Base-by-base conservation (phyloP, 92 coral and sea anemone species). In the Metridium senile region DNA sequence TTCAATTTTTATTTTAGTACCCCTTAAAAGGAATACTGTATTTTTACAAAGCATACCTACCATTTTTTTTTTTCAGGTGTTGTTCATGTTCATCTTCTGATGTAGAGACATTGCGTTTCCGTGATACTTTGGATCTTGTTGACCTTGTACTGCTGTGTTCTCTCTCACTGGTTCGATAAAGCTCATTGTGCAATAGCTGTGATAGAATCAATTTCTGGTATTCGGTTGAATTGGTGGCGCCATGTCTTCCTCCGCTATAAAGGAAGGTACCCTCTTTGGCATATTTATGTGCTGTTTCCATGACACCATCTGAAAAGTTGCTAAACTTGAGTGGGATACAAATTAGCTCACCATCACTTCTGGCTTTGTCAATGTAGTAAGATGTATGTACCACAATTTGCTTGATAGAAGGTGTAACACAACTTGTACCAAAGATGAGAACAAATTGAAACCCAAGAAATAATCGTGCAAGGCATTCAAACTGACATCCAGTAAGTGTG, bases 191-290 rank as follows among this genome's bases (percentile, higher is more conserved):
- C 9, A 54, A 54, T 6, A 54, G 23, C 61, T n/a, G n/a, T 54
- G 61, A 54, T 3, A 54, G 61, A 43, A 80, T 57, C 26, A 30
- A 73, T 39, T 54, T 43, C 62, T 80, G 85, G 34, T 81, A 81
- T 27, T 81, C 85, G 2, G 30, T 33, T 33, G 52, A 30, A 27
- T 39, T 66, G 11, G 61, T 67, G 8, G 74, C 58, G 4, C 86
- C 86, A 25, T 63, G 62, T 45, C 81, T 45, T 33, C 85, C 85
- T 39, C 85, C 85, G 62, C 86, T 81, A n/a, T n/a, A n/a, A n/a
- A n/a, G n/a, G n/a, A n/a, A n/a, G n/a, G n/a, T n/a, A n/a, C n/a
- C n/a, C n/a, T n/a, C n/a, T n/a, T n/a, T n/a, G n/a, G n/a, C n/a
- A n/a, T n/a, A n/a, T n/a, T n/a, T n/a, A n/a, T n/a, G n/a, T n/a